Conservation (phyloP, 2,797 vertebrate species). For the Sebastes minor region DNA sequence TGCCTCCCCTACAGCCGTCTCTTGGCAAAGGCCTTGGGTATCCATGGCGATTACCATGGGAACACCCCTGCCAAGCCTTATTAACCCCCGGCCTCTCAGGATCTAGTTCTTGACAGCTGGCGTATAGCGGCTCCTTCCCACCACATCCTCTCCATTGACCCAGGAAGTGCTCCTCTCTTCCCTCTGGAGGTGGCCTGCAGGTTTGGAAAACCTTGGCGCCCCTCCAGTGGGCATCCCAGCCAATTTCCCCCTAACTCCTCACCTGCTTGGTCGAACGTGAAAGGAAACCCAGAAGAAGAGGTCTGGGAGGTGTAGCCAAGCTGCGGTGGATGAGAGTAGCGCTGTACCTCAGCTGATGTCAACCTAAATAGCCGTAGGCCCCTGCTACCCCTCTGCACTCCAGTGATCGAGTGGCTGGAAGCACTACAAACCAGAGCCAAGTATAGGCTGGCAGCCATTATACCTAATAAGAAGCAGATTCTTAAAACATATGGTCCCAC, state of each 20-base stretch:
- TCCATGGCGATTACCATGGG: constrained; percentile 57
- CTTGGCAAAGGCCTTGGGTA: constrained; percentile 49
- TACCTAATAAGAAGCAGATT: constrained; percentile 76
- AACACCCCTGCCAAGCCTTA: constrained; percentile 60
- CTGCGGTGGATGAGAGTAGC: neutral
- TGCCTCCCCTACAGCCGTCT: constrained; percentile 24
- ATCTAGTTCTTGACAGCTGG: constrained; percentile 66
- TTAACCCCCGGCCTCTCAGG: constrained; percentile 61
- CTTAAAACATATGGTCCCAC: constrained; percentile 75
- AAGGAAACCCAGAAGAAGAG: constrained; percentile 10
- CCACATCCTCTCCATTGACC: constrained; percentile 54
- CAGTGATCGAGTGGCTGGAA: constrained; percentile 50
- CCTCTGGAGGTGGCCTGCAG: constrained; percentile 26
- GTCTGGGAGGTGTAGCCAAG: neutral
- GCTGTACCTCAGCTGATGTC: constrained; percentile 59
- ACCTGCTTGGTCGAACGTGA: constrained; percentile 16
- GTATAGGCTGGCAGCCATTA: constrained; percentile 68
- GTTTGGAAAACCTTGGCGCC: constrained; percentile 37
- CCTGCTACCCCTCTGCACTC: constrained; percentile 6
- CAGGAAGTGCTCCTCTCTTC: constrained; percentile 42
- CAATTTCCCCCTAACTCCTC: constrained; percentile 3
- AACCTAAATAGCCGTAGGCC: constrained; percentile 30
- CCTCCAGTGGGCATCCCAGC: constrained; percentile 17
- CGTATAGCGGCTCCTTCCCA: constrained; percentile 34
- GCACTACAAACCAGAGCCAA: constrained; percentile 46